phyloP scores from a whole-genome alignment of 2,888 invertebrate species.

The Trachelus tabidus region DNA sequence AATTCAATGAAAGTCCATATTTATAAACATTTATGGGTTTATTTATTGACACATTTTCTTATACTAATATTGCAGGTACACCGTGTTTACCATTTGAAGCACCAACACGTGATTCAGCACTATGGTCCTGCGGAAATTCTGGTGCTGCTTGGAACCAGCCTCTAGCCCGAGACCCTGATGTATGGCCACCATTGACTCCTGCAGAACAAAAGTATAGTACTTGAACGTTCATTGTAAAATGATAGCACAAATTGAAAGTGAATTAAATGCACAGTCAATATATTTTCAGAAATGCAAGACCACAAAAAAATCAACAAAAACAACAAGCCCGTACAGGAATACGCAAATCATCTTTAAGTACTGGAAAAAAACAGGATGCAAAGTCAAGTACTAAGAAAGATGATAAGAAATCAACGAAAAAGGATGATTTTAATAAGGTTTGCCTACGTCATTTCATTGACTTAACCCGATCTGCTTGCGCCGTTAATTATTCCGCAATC shows the following conservation, averaged over 20 bases:
- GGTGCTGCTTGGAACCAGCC: conserved; percentile 70
- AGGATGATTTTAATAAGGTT: conserved; percentile 59
- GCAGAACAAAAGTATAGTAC: conserved; percentile 76
- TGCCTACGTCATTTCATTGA: conserved; percentile 11
- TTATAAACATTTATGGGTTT: conserved; percentile 2
- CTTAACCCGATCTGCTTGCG: not conserved
- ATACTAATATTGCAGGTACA: conserved; percentile 40
- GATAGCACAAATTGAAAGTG: conserved; percentile 20
- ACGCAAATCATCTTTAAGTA: conserved; percentile 57
- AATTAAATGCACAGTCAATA: not conserved
- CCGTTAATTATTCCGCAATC: not conserved
- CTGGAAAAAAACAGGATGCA: conserved; percentile 61
- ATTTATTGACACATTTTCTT: conserved; percentile 3
- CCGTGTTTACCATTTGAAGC: conserved; percentile 69
- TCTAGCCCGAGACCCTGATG: conserved; percentile 78
- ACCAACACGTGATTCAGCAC: conserved; percentile 81
- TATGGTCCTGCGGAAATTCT: conserved; percentile 75
- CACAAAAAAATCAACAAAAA: conserved; percentile 56
- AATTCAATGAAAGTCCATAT: not conserved
- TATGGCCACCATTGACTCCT: conserved; percentile 89
- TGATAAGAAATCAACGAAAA: conserved; percentile 66
- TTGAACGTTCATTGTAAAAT: not conserved
- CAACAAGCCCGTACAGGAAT: conserved; percentile 55
- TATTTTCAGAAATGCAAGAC: conserved; percentile 35
- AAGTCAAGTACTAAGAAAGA: conserved; percentile 61